Percentiles rank a stretch among this genome's conserved stretches.
These are phyloP conservation scores for Microplitis mediator DNA, from an alignment of 1,140 invertebrate genomes.

Conservation along the genomic window DNA sequence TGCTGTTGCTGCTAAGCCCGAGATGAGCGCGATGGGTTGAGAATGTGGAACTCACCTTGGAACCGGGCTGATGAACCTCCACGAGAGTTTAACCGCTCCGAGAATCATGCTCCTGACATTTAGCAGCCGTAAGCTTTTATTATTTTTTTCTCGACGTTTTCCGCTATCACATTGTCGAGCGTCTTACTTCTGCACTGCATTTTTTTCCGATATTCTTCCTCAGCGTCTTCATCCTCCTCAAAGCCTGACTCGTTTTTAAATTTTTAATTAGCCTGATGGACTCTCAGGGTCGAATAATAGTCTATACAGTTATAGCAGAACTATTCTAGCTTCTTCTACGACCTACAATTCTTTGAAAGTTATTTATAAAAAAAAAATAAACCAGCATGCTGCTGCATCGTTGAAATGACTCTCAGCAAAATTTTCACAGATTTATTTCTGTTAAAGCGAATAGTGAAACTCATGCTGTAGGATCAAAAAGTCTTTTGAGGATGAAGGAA, in stretches of 20 bases:
- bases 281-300: neutral
- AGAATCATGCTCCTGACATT: constrained; percentile 34
- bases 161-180: neutral
- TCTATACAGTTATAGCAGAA: no score
- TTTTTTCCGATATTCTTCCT: constrained; percentile 17
- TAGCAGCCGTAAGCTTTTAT: constrained; percentile 25
- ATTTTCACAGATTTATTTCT: no score
- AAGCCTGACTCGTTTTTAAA: neutral
- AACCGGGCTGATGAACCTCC: constrained; percentile 35
- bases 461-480: no score
- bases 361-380: no score
- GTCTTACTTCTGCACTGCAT: neutral
- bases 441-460: no score
- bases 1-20: neutral
- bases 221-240: neutral
- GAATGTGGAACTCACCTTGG: constrained; percentile 36
- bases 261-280: constrained; percentile 32
- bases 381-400: no score
- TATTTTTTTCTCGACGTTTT: neutral
- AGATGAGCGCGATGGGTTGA: constrained; percentile 26
- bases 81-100: constrained; percentile 29
- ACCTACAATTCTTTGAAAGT: no score
- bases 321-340: no score
- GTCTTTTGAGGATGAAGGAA: no score
- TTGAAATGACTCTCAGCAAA: no score